Percentiles rank a stretch among this genome's conserved stretches.
Evolutionary conservation across 2,888 invertebrate genomes (phyloP).

Genomic region (Cosmia pyralina): DNA sequence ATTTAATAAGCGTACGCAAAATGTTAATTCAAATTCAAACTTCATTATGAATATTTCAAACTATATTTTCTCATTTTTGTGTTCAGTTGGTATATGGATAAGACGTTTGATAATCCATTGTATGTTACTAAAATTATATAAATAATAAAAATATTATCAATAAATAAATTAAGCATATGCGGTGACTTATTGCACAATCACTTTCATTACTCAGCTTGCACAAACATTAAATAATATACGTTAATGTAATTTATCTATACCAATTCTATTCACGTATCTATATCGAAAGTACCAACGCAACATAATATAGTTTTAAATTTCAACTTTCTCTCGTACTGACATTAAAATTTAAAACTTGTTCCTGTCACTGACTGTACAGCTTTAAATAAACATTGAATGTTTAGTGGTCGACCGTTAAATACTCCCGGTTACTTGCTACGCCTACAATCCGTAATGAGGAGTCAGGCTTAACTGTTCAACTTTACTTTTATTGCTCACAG

Average conservation of each 20-base stretch:
- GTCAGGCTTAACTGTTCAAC: conserved; percentile 72
- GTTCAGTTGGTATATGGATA: conserved; percentile 1
- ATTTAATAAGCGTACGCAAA: neutral
- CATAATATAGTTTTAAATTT: conserved; percentile 74
- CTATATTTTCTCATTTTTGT: neutral
- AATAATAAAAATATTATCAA: neutral
- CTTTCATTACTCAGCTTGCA: conserved; percentile 19
- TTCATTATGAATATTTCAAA: neutral
- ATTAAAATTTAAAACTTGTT: conserved; percentile 90
- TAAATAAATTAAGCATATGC: neutral
- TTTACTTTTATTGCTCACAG: conserved; percentile 48
- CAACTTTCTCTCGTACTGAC: conserved; percentile 84
- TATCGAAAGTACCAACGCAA: conserved; percentile 77
- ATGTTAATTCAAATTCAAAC: neutral
- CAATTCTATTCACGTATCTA: conserved; percentile 76
- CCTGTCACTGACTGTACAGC: conserved; percentile 78
- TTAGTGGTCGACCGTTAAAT: conserved; percentile 84
- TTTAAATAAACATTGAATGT: conserved; percentile 81
- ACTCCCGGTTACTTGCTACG: conserved; percentile 79
- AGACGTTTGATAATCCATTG: neutral
- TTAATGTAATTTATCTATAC: conserved; percentile 45
- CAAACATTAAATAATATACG: conserved; percentile 44
- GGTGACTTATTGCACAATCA: conserved; percentile 20
- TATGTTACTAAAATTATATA: neutral
- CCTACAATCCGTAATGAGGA: conserved; percentile 81